Percentiles rank a stretch among this genome's conserved stretches.
These are phyloP conservation scores for Vireo griseus DNA, from an alignment of 2,797 vertebrate species.

Conservation along the genomic window DNA sequence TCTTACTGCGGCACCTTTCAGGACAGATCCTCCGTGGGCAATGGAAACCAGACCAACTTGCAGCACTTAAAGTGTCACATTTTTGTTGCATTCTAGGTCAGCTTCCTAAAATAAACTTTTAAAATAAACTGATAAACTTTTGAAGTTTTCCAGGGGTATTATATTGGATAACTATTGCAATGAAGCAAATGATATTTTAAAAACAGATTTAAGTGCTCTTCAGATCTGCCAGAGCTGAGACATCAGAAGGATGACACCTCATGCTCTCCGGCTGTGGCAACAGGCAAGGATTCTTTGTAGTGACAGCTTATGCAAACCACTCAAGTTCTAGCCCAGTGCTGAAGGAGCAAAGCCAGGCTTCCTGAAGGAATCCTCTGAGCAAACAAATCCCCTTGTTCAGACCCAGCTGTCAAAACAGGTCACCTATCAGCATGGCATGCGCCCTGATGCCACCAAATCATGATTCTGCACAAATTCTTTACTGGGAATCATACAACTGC, in stretches of 20 bases:
- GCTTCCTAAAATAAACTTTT: not conserved
- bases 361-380: slow-evolving; percentile 35
- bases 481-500: not conserved
- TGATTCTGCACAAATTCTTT: not conserved
- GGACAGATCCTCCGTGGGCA: not conserved
- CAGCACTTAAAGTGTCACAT: not conserved
- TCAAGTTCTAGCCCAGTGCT: not conserved
- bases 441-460: not conserved
- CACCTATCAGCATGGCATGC: slow-evolving; percentile 19
- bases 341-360: slow-evolving; percentile 47
- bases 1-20: not conserved
- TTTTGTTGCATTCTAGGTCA: not conserved
- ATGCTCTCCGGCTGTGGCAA: not conserved
- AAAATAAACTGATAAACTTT: not conserved
- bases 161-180: not conserved
- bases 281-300: not conserved
- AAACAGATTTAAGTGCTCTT: not conserved
- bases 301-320: not conserved
- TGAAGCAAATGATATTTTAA: not conserved
- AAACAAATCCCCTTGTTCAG: slow-evolving; percentile 39
- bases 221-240: not conserved
- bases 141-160: not conserved
- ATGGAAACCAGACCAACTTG: not conserved
- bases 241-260: not conserved
- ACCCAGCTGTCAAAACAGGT: slow-evolving; percentile 49